Percentiles rank a stretch among this genome's conserved stretches.
Evolutionary conservation across 2,888 invertebrate genomes (phyloP).

Genomic region (Ellobium chinense): DNA sequence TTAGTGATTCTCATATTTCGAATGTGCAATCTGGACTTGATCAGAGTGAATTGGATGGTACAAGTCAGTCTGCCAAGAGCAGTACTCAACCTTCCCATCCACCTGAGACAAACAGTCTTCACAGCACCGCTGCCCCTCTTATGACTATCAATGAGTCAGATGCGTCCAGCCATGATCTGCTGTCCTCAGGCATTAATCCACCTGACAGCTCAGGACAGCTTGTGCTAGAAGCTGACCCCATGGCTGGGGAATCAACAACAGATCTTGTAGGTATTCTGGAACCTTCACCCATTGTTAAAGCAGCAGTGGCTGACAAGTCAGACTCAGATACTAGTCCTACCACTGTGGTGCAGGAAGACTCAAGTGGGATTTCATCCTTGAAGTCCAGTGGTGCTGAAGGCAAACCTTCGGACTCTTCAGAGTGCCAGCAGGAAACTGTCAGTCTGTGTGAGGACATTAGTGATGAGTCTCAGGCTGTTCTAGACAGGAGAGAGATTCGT

Average conservation of each 20-base stretch:
- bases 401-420: background rate
- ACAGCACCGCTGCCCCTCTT: background rate
- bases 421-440: background rate
- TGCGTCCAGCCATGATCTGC: slow-evolving; percentile 30
- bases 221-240: background rate
- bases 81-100: background rate
- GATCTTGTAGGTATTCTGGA: background rate
- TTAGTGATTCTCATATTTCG: background rate
- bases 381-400: too few species aligned
- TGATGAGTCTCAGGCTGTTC: background rate
- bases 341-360: background rate
- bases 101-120: background rate
- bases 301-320: background rate
- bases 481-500: slow-evolving; percentile 22
- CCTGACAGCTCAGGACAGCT: background rate
- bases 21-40: background rate
- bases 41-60: background rate
- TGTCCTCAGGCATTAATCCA: background rate
- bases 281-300: background rate
- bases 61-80: background rate
- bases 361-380: background rate
- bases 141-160: slow-evolving; percentile 14
- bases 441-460: background rate
- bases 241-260: background rate
- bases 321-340: background rate